These are phyloP conservation scores for Microcebus tavaratra DNA, from an alignment of 2,113 vertebrate species.

Conservation along the genomic window DNA sequence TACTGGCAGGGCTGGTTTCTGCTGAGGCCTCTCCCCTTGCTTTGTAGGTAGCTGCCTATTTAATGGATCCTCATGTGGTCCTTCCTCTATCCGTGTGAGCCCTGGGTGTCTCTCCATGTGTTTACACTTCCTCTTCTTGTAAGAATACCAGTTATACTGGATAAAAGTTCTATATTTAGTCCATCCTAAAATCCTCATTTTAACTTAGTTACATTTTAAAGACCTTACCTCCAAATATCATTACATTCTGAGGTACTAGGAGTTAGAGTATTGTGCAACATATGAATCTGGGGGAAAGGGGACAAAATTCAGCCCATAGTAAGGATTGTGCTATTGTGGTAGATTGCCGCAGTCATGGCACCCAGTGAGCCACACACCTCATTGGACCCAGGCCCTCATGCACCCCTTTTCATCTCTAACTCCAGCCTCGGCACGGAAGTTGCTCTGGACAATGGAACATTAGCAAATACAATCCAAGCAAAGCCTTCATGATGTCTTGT, in stretches of 20 bases:
- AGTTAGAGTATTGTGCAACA: not conserved
- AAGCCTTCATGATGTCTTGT: not conserved
- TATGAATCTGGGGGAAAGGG: not conserved
- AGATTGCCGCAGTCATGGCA: too few relatives aligned
- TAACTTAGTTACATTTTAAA: not conserved
- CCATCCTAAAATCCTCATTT: not conserved
- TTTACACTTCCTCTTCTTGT: not conserved
- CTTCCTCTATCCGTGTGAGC: not conserved
- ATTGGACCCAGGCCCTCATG: not conserved
- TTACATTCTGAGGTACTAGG: not conserved
- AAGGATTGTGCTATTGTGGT: not conserved
- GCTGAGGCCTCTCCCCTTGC: not conserved
- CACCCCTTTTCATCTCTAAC: not conserved
- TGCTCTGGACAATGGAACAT: not conserved
- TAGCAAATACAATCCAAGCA: not conserved
- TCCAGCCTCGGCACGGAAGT: not conserved
- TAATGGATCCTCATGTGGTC: accelerated
- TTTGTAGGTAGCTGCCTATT: not conserved
- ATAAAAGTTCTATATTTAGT: not conserved
- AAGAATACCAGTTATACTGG: not conserved
- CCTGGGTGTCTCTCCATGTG: not conserved
- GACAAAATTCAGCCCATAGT: not conserved
- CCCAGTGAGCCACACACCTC: not conserved
- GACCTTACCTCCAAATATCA: not conserved
- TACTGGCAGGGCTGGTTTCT: not conserved